These are phyloP conservation scores for Drosophila tanythrix DNA, from an alignment of 2,888 invertebrate species.

Conservation along the genomic window DNA sequence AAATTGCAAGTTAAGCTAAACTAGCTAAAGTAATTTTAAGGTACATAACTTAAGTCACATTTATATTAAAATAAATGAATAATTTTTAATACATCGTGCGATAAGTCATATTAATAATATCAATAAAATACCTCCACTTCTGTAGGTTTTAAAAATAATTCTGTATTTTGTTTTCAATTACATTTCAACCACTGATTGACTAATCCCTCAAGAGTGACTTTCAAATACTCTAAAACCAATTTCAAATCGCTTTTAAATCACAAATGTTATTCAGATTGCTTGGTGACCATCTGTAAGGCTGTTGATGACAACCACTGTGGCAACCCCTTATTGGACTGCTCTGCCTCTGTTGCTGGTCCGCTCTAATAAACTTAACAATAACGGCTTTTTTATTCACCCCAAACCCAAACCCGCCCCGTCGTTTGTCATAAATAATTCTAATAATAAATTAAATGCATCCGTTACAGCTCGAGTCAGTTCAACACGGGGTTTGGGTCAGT, in stretches of 20 bases:
- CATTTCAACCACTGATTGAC: slow-evolving; percentile 7
- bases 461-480: slow-evolving; percentile 73
- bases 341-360: slow-evolving; percentile 24
- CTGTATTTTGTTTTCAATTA: background rate
- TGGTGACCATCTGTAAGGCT: slow-evolving; percentile 10
- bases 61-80: background rate
- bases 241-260: slow-evolving; percentile 11
- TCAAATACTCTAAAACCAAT: slow-evolving; percentile 4
- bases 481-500: slow-evolving; percentile 36
- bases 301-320: slow-evolving; percentile 59
- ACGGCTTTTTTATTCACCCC: slow-evolving; percentile 77
- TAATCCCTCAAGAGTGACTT: slow-evolving; percentile 12
- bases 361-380: slow-evolving; percentile 78
- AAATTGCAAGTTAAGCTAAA: background rate
- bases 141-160: background rate
- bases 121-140: background rate
- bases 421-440: slow-evolving; percentile 84
- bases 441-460: slow-evolving; percentile 85
- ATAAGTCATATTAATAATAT: background rate
- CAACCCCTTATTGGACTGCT: slow-evolving; percentile 59
- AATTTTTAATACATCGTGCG: too few relatives aligned
- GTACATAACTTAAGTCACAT: background rate
- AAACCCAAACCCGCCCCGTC: slow-evolving; percentile 34
- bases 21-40: background rate
- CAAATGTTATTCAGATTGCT: slow-evolving; percentile 1